These are phyloP conservation scores for Valencia hispanica DNA, from an alignment of 2,797 vertebrate species.

Conservation along the genomic window DNA sequence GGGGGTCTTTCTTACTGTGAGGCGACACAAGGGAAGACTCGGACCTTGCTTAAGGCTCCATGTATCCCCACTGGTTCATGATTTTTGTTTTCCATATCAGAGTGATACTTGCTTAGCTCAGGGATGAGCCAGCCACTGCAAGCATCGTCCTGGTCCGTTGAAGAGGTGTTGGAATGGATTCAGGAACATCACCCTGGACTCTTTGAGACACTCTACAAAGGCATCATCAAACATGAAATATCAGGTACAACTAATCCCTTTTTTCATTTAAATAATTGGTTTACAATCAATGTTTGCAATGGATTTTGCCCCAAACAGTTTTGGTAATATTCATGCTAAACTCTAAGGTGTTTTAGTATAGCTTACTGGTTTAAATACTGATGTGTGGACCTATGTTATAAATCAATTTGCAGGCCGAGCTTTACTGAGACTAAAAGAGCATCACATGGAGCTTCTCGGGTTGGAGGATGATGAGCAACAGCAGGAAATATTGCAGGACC, in stretches of 20 bases:
- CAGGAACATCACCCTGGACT: conserved; percentile 48
- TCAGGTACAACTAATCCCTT: conserved; percentile 53
- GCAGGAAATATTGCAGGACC: conserved; percentile 71
- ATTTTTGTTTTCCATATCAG: neutral
- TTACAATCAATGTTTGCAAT: neutral
- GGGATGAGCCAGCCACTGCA: conserved; percentile 52
- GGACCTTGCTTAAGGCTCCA: neutral
- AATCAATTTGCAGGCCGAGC: conserved; percentile 67
- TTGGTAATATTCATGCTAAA: neutral
- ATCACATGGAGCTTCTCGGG: conserved; percentile 75
- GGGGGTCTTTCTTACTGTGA: too few species aligned
- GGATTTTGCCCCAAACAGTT: neutral
- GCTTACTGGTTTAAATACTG: neutral
- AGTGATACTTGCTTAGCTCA: neutral
- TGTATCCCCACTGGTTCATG: neutral
- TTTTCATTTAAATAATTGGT: neutral
- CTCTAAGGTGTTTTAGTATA: neutral
- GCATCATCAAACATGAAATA: conserved; percentile 68
- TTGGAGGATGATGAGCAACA: conserved; percentile 65
- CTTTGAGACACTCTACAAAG: conserved; percentile 50
- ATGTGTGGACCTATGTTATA: neutral
- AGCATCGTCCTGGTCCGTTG: conserved; percentile 68
- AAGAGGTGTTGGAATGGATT: conserved; percentile 70
- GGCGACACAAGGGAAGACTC: neutral
- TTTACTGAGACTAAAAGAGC: conserved; percentile 72